Evolutionary conservation across 2,888 invertebrate species (phyloP), one percentile per base, ranked within the genome.

Genomic region (Lepidonotus clava): DNA sequence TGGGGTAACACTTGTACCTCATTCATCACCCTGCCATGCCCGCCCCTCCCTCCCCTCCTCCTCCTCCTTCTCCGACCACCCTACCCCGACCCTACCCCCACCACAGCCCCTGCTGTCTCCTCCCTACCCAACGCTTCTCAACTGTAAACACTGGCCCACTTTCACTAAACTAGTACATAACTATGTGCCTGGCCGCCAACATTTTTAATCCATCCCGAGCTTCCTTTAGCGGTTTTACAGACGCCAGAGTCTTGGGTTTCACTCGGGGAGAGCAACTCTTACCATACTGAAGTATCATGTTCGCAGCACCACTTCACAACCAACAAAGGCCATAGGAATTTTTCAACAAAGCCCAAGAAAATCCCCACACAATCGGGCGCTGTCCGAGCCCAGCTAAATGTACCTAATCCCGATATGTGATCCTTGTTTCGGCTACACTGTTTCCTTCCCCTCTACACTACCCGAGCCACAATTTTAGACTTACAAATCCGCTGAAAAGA

Each of bases 1-100:
- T 46, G 80, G 80, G 80, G 46, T 41, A 46, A 71, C 85, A 85
- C 85, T 85, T 85, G 85, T 46, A 66, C 76, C 51, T 76, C 67
- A 85, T 85, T 51, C 41, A 85, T 85, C 85, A 85, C 51, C 53
- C 71, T 85, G 85, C 66, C 85, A 76, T 28, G 53, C 14, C 85
- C 67, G 36, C 24, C 61, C 61, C 76, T 51, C 40, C 46, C 40
- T 34, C 24, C 41, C 1, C 83, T 24, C 40, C 83, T 46, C 83
- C 18, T 56, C 56, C 83, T 32, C 11, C 66, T 76, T 41, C 71
- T 28, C 71, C 71, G 34, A 28, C 85, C 40, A 66, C 85, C 24
- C 76, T 66, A 28, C 40, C n/a, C 83, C 32, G 24, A 28, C n/a
- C 83, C 80, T 28, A 41, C 80, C 38, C 24, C 24, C 40, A 38